Evolutionary conservation across 2,113 vertebrate genomes (phyloP).

Genomic region (Meriones unguiculatus): DNA sequence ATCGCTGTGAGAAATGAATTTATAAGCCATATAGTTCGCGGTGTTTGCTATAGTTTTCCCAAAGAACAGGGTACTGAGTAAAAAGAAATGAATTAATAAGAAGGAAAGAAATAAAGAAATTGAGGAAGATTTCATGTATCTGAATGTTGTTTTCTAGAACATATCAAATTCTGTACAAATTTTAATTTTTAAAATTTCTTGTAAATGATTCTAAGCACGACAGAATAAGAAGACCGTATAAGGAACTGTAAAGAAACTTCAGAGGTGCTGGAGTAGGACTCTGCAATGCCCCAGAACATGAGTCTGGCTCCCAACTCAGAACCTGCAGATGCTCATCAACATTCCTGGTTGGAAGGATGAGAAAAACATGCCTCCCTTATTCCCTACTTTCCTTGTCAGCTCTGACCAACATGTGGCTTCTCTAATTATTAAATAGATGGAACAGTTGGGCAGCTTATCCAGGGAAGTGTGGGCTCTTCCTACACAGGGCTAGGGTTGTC

Average conservation of each 20-base stretch:
- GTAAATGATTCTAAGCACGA: neutral
- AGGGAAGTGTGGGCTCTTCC: conserved; percentile 71
- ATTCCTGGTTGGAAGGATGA: conserved; percentile 51
- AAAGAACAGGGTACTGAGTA: neutral
- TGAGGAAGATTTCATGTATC: neutral
- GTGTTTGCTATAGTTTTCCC: neutral
- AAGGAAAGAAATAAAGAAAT: neutral
- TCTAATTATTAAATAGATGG: conserved; percentile 76
- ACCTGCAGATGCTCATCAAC: conserved; percentile 1
- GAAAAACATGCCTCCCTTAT: conserved; percentile 14
- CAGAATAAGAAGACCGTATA: neutral
- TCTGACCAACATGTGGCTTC: conserved; percentile 68
- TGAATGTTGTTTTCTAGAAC: conserved; percentile 27
- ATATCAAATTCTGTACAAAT: neutral
- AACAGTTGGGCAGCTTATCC: conserved; percentile 70
- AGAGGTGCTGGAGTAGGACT: neutral
- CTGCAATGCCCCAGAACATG: neutral
- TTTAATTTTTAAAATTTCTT: neutral
- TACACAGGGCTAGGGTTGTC: conserved; percentile 65
- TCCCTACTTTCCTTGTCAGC: conserved; percentile 65
- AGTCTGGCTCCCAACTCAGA: neutral
- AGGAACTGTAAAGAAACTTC: neutral
- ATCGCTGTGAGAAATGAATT: neutral
- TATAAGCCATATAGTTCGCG: neutral
- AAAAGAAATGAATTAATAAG: neutral